Conservation (phyloP, 2,888 invertebrate genomes). For the Chloroclystis v-ata region DNA sequence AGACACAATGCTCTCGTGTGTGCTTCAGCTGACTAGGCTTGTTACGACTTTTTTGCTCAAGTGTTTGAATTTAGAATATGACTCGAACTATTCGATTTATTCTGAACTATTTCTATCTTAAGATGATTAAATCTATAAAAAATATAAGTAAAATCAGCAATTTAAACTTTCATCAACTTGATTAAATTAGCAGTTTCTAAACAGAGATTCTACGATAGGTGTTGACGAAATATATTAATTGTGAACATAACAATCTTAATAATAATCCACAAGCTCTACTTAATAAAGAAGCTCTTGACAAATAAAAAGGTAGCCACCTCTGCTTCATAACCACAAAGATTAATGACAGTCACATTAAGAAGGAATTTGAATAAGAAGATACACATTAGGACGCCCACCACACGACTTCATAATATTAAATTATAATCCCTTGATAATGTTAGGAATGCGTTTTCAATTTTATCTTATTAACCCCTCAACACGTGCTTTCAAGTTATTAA, state of each 20-base stretch:
- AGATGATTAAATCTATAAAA: too few relatives aligned
- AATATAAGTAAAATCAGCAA: too few relatives aligned
- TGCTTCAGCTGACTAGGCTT: slow-evolving; percentile 43
- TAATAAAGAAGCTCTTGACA: slow-evolving; percentile 6
- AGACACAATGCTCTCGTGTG: slow-evolving; percentile 50
- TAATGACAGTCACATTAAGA: slow-evolving; percentile 20
- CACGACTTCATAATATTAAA: slow-evolving; percentile 32
- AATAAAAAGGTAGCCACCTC: slow-evolving; percentile 13
- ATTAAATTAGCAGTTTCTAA: too few relatives aligned
- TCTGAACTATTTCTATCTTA: too few relatives aligned
- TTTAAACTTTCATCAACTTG: too few relatives aligned
- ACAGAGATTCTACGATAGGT: too few relatives aligned
- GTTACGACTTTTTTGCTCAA: slow-evolving; percentile 32
- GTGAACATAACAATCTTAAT: background rate
- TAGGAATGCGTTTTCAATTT: slow-evolving; percentile 24
- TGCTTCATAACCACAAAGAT: slow-evolving; percentile 16
- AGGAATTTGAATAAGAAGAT: slow-evolving; percentile 37
- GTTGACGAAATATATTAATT: too few relatives aligned
- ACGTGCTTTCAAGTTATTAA: slow-evolving; percentile 6
- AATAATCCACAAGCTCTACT: slow-evolving; percentile 1
- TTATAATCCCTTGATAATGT: slow-evolving; percentile 49
- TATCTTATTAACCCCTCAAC: slow-evolving; percentile 18
- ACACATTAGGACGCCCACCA: slow-evolving; percentile 31
- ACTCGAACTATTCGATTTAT: background rate
- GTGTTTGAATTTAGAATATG: background rate